Base-by-base conservation (phyloP, 2,888 invertebrate species). In the Cheilosia variabilis region DNA sequence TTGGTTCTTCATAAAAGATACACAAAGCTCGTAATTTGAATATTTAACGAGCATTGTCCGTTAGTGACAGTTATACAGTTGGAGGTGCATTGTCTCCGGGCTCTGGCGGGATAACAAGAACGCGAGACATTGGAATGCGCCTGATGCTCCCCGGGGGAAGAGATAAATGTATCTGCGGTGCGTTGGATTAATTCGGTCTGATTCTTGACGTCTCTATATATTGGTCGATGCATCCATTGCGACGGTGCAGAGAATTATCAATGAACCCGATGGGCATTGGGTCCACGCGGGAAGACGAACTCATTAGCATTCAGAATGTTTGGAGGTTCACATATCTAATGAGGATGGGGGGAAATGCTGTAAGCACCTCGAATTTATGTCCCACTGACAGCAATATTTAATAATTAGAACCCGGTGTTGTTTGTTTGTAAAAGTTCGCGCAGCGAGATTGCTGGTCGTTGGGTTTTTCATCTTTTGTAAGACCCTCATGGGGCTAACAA, bases 1-100 rank as follows among this genome's bases (percentile, higher is more conserved):
- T 63, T 10, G 34, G 60, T 75, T 13, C 13, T 63, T 82, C 58
- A 76, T 60, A 76, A 76, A 60, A 69, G 77, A 62, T 19, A 37
- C 78, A 71, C 63, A 50, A 63, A 78, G 63, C 37, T 68, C 50
- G 62, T 57, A 52, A 84, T 84, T 84, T 84, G 63, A 84, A 84
- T 84, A 84, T 75, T 60, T 84, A 84, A 84, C 69, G 75, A 84
- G 79, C 83, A 31, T 50, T 79, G 52, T 71, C 83, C 83, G 83
- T 79, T 84, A 79, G 63, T 73, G 63, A 65, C 66, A 73, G 66
- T 73, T 78, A 37, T 13, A 58, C 31, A 63, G 63, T 34, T 58
- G 72, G 72, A 58, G 68, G 57, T 82, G 52, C 24, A 73, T 72
- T 50, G 77, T 82, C 66, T 83, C 47, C 19, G 17, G 47, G 13